Evolutionary conservation across 2,888 invertebrate genomes (phyloP).

Genomic region (Spodoptera picta): DNA sequence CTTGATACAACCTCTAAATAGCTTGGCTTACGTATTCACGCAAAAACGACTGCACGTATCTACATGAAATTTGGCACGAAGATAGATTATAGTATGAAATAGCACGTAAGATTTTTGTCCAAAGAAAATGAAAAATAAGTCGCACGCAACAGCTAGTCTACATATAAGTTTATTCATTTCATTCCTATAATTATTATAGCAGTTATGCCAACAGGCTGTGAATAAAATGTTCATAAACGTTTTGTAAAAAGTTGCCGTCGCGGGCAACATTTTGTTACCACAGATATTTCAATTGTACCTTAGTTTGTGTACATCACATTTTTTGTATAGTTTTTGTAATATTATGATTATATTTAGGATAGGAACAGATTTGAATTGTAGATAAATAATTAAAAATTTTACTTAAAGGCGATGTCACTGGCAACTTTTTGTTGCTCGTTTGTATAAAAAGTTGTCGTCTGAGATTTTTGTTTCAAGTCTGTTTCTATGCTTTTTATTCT

Average conservation of each 20-base stretch:
- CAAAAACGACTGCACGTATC: too few relatives aligned
- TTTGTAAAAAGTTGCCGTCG: too few relatives aligned
- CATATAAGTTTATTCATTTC: too few relatives aligned
- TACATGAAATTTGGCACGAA: too few relatives aligned
- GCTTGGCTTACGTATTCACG: too few relatives aligned
- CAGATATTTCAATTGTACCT: slow-evolving; percentile 64
- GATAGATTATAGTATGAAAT: too few relatives aligned
- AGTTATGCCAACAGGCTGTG: slow-evolving; percentile 56
- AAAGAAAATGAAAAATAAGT: too few relatives aligned
- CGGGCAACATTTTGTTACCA: slow-evolving; percentile 61
- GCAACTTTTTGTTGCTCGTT: slow-evolving; percentile 26
- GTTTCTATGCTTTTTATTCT: slow-evolving; percentile 59
- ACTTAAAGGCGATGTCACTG: slow-evolving; percentile 7
- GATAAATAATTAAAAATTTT: too few relatives aligned
- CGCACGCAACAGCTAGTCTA: too few relatives aligned
- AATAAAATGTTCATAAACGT: slow-evolving; percentile 9
- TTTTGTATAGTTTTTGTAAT: slow-evolving; percentile 53
- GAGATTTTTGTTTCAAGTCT: slow-evolving; percentile 20
- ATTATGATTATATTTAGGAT: slow-evolving; percentile 9
- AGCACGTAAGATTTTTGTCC: too few relatives aligned
- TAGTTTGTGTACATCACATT: slow-evolving; percentile 65
- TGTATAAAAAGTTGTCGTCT: slow-evolving; percentile 7
- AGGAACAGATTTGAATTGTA: too few relatives aligned
- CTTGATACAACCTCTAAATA: too few relatives aligned
- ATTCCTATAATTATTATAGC: slow-evolving; percentile 25